Base-by-base conservation (phyloP, 2,888 invertebrate genomes). In the Agriotes lineatus region DNA sequence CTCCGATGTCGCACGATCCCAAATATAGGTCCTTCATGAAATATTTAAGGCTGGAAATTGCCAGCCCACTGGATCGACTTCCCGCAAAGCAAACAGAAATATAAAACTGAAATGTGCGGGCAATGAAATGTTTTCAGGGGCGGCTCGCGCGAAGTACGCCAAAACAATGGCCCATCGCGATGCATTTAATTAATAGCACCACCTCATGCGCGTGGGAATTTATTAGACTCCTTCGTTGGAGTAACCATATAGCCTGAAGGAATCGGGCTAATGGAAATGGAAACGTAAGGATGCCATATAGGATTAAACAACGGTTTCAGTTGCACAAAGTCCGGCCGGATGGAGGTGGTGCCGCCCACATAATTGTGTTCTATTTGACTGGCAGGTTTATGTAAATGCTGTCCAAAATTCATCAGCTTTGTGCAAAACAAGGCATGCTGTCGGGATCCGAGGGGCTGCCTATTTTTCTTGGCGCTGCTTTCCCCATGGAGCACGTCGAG, bases 261-360 rank as follows among this genome's bases (percentile, higher is more conserved):
- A 64, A 64, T 64, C 19, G 44, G 18, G 56, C 33, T 64, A 64
- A 64, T 57, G 64, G 56, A 57, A 35, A 20, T 20, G 54, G 54
- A 33, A 64, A 57, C 33, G 22, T 45, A 64, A 64, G 54, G 42
- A 45, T 64, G 33, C 45, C 35, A 54, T 56, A 57, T 42, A 52
- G 62, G 54, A 52, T 54, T 54, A 39, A 42, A 62, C 62, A 62
- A 54, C 52, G 54, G 42, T 52, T 62, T 62, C 54, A 22, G 42
- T 54, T 62, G 39, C 62, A 42, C 62, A 42, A 62, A 62, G 62
- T 37, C 42, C 52, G 14, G 37, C 10, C 25, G 30, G 39, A 61
- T 25, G 25, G 14, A 20, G 16, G 16, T 48, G n/a, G 42, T 9
- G n/a, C n/a, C 48, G 60, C 37, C 60, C 35, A 50, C 45, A 48